A percentile compares a stretch with the other conserved stretches of the same genome.
Conservation (phyloP, 2,113 vertebrate genomes). For the Boulengeromyrus knoepffleri region DNA sequence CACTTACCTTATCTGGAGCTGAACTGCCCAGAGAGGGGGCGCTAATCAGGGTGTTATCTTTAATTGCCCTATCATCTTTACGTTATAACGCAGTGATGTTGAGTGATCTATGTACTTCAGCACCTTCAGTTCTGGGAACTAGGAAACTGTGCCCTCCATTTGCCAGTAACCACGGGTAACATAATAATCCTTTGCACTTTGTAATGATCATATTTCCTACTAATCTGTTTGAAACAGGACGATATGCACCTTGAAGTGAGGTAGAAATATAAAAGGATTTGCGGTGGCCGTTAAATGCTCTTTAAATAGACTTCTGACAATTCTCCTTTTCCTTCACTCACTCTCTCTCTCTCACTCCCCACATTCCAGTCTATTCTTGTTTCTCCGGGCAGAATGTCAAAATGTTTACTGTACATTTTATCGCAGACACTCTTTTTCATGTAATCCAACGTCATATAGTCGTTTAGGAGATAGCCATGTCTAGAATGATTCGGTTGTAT, state of each 20-base stretch:
- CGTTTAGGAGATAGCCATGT: neutral
- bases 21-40: neutral
- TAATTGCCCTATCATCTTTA: conserved; percentile 2
- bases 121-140: conserved; percentile 12
- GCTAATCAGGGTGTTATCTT: neutral
- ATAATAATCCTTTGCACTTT: conserved; percentile 15
- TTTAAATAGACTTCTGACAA: conserved; percentile 14
- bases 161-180: conserved; percentile 12
- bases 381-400: neutral
- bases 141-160: conserved; percentile 2
- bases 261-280: conserved; percentile 9
- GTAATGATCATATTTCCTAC: conserved; percentile 14
- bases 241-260: conserved; percentile 9
- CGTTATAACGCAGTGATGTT: neutral
- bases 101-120: neutral
- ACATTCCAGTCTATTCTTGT: conserved; percentile 4
- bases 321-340: neutral
- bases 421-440: neutral
- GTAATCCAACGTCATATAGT: neutral
- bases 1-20: neutral
- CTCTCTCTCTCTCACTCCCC: conserved; percentile 21
- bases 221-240: conserved; percentile 9
- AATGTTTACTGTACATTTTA: neutral
- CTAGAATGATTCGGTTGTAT: neutral
- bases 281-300: conserved; percentile 6